A percentile compares a stretch with the other conserved stretches of the same genome.
Evolutionary conservation across 2,113 vertebrate genomes (phyloP).

Genomic region (Pseudorasbora parva): DNA sequence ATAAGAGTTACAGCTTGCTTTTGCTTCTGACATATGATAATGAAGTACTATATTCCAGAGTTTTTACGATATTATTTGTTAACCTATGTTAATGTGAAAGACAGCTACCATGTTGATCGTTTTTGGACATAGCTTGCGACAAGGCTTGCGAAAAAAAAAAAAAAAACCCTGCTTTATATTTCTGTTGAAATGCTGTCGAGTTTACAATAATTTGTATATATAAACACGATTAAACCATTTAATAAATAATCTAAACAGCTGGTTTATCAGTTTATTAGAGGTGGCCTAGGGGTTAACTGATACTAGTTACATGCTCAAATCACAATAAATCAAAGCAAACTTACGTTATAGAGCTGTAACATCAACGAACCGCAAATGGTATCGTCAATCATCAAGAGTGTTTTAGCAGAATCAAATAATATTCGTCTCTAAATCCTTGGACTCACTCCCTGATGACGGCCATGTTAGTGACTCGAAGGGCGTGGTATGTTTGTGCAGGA

Average conservation of each 20-base stretch:
- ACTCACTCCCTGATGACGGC: slow-evolving; percentile 52
- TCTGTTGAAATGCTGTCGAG: neutral
- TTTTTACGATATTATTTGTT: neutral
- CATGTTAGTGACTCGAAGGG: slow-evolving; percentile 63
- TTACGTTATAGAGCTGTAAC: slow-evolving; percentile 37
- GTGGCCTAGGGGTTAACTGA: slow-evolving; percentile 31
- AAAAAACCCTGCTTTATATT: too few relatives aligned
- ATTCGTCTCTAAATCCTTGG: slow-evolving; percentile 19
- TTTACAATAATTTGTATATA: neutral
- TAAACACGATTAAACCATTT: neutral
- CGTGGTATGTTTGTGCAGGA: slow-evolving; percentile 40
- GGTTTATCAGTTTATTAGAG: slow-evolving; percentile 5
- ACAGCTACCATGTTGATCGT: neutral
- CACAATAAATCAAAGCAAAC: slow-evolving; percentile 12
- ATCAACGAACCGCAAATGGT: slow-evolving; percentile 8
- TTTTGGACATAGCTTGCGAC: neutral
- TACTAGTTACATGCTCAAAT: neutral
- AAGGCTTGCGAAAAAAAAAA: too few relatives aligned
- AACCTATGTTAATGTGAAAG: neutral
- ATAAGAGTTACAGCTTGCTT: neutral
- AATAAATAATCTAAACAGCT: neutral
- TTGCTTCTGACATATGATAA: neutral
- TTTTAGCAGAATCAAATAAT: neutral
- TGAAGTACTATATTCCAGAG: neutral
- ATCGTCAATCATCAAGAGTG: slow-evolving; percentile 15